phyloP scores from a whole-genome alignment of 2,888 invertebrate genomes.

The Yponomeuta plumbellus region DNA sequence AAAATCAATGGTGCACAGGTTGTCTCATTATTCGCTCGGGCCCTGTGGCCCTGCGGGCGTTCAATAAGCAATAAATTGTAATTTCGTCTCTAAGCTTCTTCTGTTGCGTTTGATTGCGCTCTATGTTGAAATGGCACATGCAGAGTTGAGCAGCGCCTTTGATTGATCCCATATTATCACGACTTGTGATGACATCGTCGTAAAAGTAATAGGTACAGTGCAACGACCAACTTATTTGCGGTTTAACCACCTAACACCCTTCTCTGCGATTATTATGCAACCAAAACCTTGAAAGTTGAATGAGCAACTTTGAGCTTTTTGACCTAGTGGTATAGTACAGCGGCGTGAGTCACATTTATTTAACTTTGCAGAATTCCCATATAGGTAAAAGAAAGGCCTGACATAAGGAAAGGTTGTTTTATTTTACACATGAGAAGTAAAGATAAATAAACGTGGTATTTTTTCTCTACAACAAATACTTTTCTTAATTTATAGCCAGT shows the following conservation, averaged over 20 bases:
- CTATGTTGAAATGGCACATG: background rate
- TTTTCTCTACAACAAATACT: too few relatives aligned
- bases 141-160: background rate
- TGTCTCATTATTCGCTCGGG: background rate
- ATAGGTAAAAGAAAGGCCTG: too few relatives aligned
- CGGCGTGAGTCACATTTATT: background rate
- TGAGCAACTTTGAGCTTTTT: background rate
- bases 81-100: background rate
- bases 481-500: too few relatives aligned
- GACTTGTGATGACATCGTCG: conserved; percentile 7
- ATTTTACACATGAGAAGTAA: too few relatives aligned
- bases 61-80: background rate
- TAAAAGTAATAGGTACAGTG: background rate
- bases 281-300: background rate
- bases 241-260: background rate
- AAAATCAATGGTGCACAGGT: too few relatives aligned
- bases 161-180: background rate
- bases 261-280: background rate
- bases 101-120: background rate
- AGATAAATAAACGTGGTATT: too few relatives aligned
- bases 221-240: background rate
- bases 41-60: background rate
- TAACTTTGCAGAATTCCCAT: too few relatives aligned
- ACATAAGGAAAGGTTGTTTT: too few relatives aligned
- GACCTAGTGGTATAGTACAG: background rate